Evolutionary conservation across 64 coral and sea anemone species (phyloP), one percentile per base, ranked within the genome.

Genomic region (Catalaphyllia jardinei): DNA sequence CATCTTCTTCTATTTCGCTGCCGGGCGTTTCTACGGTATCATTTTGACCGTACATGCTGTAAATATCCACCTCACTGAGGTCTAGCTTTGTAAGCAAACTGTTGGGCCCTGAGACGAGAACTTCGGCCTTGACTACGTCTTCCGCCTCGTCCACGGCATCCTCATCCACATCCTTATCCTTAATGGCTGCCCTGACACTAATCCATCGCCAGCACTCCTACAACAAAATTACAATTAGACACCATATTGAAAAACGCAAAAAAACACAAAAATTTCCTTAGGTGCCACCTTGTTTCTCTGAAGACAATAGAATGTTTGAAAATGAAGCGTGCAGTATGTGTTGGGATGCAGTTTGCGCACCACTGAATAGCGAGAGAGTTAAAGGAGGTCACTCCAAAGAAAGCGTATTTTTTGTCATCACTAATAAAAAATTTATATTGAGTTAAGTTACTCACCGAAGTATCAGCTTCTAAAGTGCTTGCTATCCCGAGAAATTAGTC

Each of bases 41-140:
- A 13, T 71, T 63, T 1, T 51, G 62, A 13, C 35, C 38, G 81
- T 85, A 85, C 62, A 50, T 71, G 24, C 63, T 85, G 81, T 92
- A 92, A 25, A 92, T 79, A 52, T 92, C 90, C 16, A 92, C 63
- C 15, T 87, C 35, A 29, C 90, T 92, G 7, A 92, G 90, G 38
- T 92, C 90, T 11, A 92, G 13, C 27, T 79, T 87, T 1, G 60
- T 72, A 25, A 71, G 60, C 19, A 92, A 72, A 51, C 89, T 91
- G 71, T 42, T 91, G 6, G 81, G 29, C 15, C 62, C 30, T 15
- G 28, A 3, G 10, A 76, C 29, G 7, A 31, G 16, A 62, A 75
- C 71, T 46, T 83, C 79, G n/a, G 35, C 84, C 82, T 84, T 76
- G 7, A 83, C 55, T 18, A 76, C 71, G 17, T 91, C 79, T 84